phyloP scores from a whole-genome alignment of 2,888 invertebrate species.

The Ischnus inquisitorius region DNA sequence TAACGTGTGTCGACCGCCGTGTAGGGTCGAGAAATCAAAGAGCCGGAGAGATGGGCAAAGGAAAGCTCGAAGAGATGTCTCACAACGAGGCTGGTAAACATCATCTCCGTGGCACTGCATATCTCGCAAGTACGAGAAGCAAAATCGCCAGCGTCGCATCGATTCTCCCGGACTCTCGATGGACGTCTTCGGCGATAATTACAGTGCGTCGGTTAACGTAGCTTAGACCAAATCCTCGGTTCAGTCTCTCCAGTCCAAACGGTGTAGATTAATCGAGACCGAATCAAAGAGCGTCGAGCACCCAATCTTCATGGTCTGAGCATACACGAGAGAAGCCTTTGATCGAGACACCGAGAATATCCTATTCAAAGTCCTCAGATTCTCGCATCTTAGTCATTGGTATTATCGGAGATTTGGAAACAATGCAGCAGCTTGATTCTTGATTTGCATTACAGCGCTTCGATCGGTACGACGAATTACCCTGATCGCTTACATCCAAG shows the following conservation, averaged over 20 bases:
- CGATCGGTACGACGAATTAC: neutral
- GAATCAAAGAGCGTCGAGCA: neutral
- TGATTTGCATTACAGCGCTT: neutral
- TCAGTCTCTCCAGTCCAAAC: neutral
- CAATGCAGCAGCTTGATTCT: neutral
- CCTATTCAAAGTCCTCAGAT: too few species aligned
- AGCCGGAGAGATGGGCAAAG: conserved; percentile 1
- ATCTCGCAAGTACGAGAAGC: conserved; percentile 20
- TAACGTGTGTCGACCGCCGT: conserved; percentile 26
- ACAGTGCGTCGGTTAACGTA: too few species aligned
- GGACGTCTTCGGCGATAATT: neutral
- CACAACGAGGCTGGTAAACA: conserved; percentile 45
- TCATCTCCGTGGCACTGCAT: conserved; percentile 47
- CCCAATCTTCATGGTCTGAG: neutral
- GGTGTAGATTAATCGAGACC: neutral
- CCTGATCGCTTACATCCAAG: too few species aligned
- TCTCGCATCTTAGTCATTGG: neutral
- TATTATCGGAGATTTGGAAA: neutral
- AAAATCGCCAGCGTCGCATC: neutral
- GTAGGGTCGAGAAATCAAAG: neutral
- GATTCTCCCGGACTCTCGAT: neutral
- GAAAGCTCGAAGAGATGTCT: conserved; percentile 16
- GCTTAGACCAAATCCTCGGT: neutral
- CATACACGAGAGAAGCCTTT: neutral
- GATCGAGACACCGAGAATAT: neutral